Base-by-base conservation (phyloP, 1,140 invertebrate genomes). In the Ptiloglossa arizonensis region DNA sequence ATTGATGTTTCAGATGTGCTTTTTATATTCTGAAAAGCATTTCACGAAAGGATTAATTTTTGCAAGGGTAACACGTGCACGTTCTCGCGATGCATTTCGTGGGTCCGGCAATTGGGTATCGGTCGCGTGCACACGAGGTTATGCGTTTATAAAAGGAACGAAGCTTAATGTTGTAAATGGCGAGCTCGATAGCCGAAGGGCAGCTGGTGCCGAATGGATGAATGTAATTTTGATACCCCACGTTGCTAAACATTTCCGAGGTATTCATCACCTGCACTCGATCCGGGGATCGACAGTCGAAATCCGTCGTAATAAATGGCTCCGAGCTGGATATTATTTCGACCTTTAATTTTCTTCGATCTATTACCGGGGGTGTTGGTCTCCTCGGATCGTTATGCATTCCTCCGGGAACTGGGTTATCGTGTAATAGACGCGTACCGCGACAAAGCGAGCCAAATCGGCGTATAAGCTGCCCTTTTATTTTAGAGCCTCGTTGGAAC, bases 161-260 rank as follows among this genome's bases (percentile, higher is more conserved):
- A 17, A 38, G 48, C 22, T 41, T 41, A 32, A 69, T 60, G 63
- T 50, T 50, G 41, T 32, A 46, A 76, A 69, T 50, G 73, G 44
- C 44, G 29, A 48, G 44, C 17, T 59, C 19, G 64, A 6, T 13
- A 59, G 22, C 44, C 27, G 8, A 15, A 6, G 52, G 64, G 73
- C 73, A 76, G 73, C 64, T 76, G 73, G 24, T 41, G 19, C 41
- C 38, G 54, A 82, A 78, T 71, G 62, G 48, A 52, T 24, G 22
- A 56, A 56, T 17, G 63, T 66, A 73, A 82, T 83, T 83, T 82
- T 81, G 74, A 79, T 68, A 68, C 38, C 54, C 56, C 72, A n/a
- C 81, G 56, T 82, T 78, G 81, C 81, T 83, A 73, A 83, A 83
- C 68, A 59, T 82, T 41, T 50, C 67, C 46, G 54, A 48, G 62